Evolutionary conservation across 2,797 vertebrate genomes (phyloP), one percentile per base, ranked within the genome.

Genomic region (Poeciliopsis gracilis): DNA sequence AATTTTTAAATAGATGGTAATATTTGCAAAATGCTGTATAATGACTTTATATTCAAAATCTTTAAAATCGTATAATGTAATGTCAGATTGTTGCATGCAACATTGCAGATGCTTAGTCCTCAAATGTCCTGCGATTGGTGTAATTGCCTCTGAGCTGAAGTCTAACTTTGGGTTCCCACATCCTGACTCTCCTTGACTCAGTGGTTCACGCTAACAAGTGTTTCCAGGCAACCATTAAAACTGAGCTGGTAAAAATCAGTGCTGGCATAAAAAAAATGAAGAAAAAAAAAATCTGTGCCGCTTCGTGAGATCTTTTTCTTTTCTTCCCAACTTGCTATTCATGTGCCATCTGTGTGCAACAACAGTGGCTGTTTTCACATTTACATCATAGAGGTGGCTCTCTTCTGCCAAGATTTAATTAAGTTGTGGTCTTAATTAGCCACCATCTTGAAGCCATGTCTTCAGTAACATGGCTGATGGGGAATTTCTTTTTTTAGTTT

Each of bases 211-310:
- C 88, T 93, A 93, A 94, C 89, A 85, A 94, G 92, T 86, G 94
- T 95, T 95, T 88, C 95, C 87, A 92, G 90, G 95, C 93, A 94
- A 95, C 94, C 77, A 15, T 82, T 89, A 90, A 94, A 94, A 93
- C 90, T 89, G 91, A 87, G 76, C 83, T 88, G 82, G 83, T 87
- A 84, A 92, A 92, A 95, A 91, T 95, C 91, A 85, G 84, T 51
- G 70, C 81, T 91, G 90, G 90, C 82, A 73, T 88, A 57, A 61
- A 55, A 57, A 9, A 55, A n/a, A 8, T 25, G 8, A 41, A 41
- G 8, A 5, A 47, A 49, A 69, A 45, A 45, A 77, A 84, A 51
- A 61, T 38, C 51, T 86, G 38, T 87, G 66, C 53, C 70, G 82
- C 88, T 91, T 87, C 70, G 86, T 46, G 30, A 86, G 86, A 86